Evolutionary conservation across 2,113 vertebrate species (phyloP).

Genomic region (Limnothrissa miodon): DNA sequence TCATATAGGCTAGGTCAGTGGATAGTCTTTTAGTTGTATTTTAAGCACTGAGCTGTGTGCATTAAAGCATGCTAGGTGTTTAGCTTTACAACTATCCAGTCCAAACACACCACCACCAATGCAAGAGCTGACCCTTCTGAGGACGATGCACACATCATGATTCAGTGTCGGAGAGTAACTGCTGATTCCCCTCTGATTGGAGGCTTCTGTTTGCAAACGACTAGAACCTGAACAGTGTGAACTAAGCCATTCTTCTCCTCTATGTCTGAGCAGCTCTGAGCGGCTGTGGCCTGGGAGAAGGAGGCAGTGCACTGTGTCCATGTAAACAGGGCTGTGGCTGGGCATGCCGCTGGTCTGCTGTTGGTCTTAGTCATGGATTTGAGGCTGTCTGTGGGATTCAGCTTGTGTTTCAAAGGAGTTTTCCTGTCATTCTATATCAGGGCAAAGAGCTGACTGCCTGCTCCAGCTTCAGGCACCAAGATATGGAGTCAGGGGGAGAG

Average conservation of each 20-base stretch:
- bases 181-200: too few relatives aligned
- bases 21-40: too few relatives aligned
- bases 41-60: too few relatives aligned
- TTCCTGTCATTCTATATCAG: constrained; percentile 34
- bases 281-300: constrained; percentile 18
- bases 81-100: too few relatives aligned
- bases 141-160: too few relatives aligned
- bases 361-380: not conserved
- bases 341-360: not conserved
- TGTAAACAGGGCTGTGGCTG: not conserved
- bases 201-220: not conserved
- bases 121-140: too few relatives aligned
- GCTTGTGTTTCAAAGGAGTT: not conserved
- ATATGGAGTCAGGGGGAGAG: constrained; percentile 36
- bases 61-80: too few relatives aligned
- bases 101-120: too few relatives aligned
- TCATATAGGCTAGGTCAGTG: too few relatives aligned
- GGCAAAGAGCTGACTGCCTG: constrained; percentile 58
- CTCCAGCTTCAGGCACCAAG: constrained; percentile 47
- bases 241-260: not conserved
- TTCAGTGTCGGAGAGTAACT: too few relatives aligned
- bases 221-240: too few relatives aligned
- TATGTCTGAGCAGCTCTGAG: constrained; percentile 33
- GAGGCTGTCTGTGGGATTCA: not conserved
- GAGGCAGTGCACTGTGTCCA: not conserved